These are phyloP conservation scores for Neoscelio sp. DNA, from an alignment of 2,888 invertebrate genomes.

Conservation along the genomic window DNA sequence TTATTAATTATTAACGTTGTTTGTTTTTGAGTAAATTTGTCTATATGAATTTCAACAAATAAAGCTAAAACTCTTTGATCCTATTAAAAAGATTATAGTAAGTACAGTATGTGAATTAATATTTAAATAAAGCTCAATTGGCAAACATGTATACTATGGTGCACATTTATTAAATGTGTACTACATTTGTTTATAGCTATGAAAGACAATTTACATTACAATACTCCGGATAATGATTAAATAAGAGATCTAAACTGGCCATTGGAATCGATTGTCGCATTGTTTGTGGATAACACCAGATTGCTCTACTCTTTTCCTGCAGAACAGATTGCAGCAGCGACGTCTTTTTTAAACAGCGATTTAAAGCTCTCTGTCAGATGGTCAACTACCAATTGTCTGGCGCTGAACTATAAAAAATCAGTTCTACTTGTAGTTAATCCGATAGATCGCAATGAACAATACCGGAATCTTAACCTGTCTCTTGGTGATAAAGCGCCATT, in stretches of 20 bases:
- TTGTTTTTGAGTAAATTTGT: background rate
- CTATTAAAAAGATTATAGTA: too few species aligned
- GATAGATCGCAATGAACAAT: constrained; percentile 21
- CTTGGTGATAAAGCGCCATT: constrained; percentile 11
- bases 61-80: too few species aligned
- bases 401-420: constrained; percentile 12
- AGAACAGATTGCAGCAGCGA: background rate
- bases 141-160: too few species aligned
- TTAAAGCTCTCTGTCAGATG: background rate
- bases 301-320: background rate
- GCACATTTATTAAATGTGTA: too few species aligned
- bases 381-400: background rate
- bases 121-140: too few species aligned
- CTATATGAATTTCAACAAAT: background rate
- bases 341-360: constrained; percentile 12
- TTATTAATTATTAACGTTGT: background rate
- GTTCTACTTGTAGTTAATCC: constrained; percentile 10
- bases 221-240: background rate
- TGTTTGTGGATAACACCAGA: background rate
- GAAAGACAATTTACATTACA: background rate
- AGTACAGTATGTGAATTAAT: too few species aligned
- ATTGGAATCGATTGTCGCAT: background rate
- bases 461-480: constrained; percentile 15
- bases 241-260: background rate
- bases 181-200: too few species aligned